These are phyloP conservation scores for Antheraea mylitta DNA, from an alignment of 1,140 invertebrate species.

Conservation along the genomic window DNA sequence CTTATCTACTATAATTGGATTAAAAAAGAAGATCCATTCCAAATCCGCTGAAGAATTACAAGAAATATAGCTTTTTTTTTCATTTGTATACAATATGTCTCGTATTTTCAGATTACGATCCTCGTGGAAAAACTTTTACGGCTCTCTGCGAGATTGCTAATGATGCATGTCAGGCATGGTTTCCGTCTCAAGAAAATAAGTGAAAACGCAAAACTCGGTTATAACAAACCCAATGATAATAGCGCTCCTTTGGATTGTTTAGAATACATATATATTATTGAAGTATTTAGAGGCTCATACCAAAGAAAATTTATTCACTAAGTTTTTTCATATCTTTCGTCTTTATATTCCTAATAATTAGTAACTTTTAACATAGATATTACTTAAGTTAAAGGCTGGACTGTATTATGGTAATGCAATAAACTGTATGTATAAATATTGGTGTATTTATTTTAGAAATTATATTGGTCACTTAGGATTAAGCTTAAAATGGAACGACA, in stretches of 20 bases:
- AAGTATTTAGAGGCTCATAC: background rate
- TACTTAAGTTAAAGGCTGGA: conserved; percentile 12
- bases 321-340: background rate
- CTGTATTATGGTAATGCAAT: conserved; percentile 8
- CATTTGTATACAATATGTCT: too few relatives aligned
- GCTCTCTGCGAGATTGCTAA: conserved; percentile 89
- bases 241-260: background rate
- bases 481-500: conserved; percentile 31
- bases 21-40: too few relatives aligned
- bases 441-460: background rate
- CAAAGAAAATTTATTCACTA: background rate
- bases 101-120: conserved; percentile 84
- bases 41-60: too few relatives aligned
- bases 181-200: conserved; percentile 79
- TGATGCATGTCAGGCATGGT: conserved; percentile 89
- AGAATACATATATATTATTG: background rate
- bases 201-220: conserved; percentile 26
- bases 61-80: too few relatives aligned
- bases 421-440: conserved; percentile 1
- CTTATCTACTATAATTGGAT: too few relatives aligned
- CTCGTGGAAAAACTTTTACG: conserved; percentile 83
- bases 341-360: background rate
- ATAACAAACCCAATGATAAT: background rate
- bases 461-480: conserved; percentile 1
- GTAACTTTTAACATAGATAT: background rate